These are phyloP conservation scores for Chironomus riparius DNA, from an alignment of 2,888 invertebrate genomes.

Conservation along the genomic window DNA sequence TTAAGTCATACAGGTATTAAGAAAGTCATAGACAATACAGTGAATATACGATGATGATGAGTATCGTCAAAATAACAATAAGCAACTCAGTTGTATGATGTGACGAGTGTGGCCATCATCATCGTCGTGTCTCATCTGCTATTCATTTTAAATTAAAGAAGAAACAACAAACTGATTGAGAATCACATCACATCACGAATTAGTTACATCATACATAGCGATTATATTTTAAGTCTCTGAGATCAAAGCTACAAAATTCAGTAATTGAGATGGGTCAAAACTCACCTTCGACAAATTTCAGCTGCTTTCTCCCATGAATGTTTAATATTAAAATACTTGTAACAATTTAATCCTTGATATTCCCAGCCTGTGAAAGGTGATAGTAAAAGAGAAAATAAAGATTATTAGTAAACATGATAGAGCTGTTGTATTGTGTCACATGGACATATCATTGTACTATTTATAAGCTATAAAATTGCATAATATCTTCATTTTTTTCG, in stretches of 20 bases:
- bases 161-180: neutral
- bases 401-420: neutral
- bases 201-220: conserved; percentile 5
- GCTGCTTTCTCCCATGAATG: conserved; percentile 95
- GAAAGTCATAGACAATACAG: neutral
- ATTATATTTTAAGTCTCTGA: neutral
- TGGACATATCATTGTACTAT: neutral
- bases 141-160: no score
- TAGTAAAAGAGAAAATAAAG: neutral
- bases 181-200: neutral
- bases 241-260: no score
- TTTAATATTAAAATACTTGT: conserved; percentile 90
- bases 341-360: conserved; percentile 81
- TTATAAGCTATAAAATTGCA: neutral
- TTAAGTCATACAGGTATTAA: neutral
- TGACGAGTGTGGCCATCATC: conserved; percentile 19
- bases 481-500: neutral
- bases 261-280: conserved; percentile 29
- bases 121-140: neutral
- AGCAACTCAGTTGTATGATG: neutral
- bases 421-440: neutral
- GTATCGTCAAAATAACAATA: neutral
- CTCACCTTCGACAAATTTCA: conserved; percentile 87
- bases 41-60: neutral
- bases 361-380: conserved; percentile 67